Evolutionary conservation across 2,113 vertebrate genomes (phyloP).

Genomic region (Osmerus mordax): DNA sequence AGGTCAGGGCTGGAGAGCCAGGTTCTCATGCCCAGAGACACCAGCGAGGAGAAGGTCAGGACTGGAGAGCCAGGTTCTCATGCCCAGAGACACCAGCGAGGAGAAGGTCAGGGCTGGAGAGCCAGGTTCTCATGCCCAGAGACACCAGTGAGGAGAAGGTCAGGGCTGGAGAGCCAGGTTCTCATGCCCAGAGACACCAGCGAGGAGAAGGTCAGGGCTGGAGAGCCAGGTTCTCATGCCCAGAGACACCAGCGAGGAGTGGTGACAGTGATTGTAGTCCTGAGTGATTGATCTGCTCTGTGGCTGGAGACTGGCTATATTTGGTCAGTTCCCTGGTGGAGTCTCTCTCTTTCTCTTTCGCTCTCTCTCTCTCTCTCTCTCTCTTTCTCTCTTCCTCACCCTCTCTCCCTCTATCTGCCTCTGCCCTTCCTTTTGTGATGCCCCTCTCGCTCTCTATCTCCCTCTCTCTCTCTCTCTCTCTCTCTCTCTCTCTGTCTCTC

Average conservation of each 20-base stretch:
- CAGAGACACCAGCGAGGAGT: background rate
- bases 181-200: background rate
- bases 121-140: background rate
- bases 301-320: background rate
- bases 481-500: background rate
- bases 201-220: too few relatives aligned
- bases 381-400: background rate
- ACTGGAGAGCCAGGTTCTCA: background rate
- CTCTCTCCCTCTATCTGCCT: too few relatives aligned
- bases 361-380: background rate
- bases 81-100: background rate
- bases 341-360: background rate
- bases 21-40: background rate
- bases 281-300: background rate
- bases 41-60: background rate
- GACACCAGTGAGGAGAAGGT: background rate
- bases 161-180: background rate
- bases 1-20: too few relatives aligned
- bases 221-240: background rate
- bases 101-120: too few relatives aligned
- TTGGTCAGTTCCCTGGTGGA: background rate
- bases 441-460: background rate
- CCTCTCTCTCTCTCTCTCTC: background rate
- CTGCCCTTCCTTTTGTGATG: too few relatives aligned
- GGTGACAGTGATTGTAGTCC: conserved; percentile 4